Evolutionary conservation across 2,888 invertebrate genomes (phyloP), one percentile per base, ranked within the genome.

Genomic region (Plagodis dolabraria): DNA sequence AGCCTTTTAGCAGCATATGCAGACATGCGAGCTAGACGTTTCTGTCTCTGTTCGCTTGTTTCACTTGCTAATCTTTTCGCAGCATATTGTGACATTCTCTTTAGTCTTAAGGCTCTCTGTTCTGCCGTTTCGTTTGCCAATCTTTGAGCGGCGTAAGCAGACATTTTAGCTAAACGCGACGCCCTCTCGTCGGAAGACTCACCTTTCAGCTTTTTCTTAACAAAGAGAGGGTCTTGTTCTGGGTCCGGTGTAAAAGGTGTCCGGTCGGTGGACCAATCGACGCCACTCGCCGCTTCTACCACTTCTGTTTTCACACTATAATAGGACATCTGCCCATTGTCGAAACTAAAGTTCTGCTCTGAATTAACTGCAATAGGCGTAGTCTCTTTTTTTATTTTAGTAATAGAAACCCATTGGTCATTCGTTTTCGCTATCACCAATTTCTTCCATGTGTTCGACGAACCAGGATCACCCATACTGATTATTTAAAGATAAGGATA

Each of bases 11-110:
- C 92, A 12, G 92, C 88, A 75, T 92, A 92, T 1, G 85, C 89
- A 0, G 92, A 92, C 92, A 92, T 92, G 34, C 91, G 81, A 7
- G 88, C 82, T 22, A 92, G 75, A 0, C 92, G 83, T 52, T 72
- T 79, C 5, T 88, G 85, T 67, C 92, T 75, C 64, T 92, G 90
- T 48, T 89, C 89, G 22, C 77, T 76, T 0, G 87, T 85, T 70
- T 93, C 92, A 48, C 77, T 75, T 0, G 91, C 80, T 34, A 92
- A 60, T 47, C 92, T 75, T 58, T 80, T 86, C 0, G 92, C 90
- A 8, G 92, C 87, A 70, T 92, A 92, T 57, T 88, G 87, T 0
- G 92, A 92, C 92, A 93, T 93, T 22, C 91, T 84, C 61, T 79
- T 84, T 0, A 93, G 79, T 36, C 92, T 78, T 8, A 63, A 12